Evolutionary conservation across 1,140 invertebrate genomes (phyloP).

Genomic region (Drusus annulatus): DNA sequence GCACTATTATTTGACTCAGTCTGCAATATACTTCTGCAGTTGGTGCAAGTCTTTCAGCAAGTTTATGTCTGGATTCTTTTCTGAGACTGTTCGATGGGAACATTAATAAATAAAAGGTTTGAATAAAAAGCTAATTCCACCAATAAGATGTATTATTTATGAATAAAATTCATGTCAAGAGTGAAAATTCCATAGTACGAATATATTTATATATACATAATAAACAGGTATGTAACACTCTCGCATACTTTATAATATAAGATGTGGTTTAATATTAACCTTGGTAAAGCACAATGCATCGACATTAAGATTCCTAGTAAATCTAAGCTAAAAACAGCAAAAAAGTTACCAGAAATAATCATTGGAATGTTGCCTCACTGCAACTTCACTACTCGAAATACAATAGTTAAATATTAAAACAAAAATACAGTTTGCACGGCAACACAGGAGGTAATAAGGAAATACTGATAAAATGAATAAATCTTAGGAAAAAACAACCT

Average conservation of each 20-base stretch:
- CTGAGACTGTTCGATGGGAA: too few species aligned
- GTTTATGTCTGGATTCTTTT: too few species aligned
- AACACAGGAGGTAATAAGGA: slow-evolving; percentile 54
- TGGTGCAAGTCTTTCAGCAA: too few species aligned
- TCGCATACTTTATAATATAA: slow-evolving; percentile 50
- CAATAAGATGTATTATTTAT: slow-evolving; percentile 50
- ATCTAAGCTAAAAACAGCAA: slow-evolving; percentile 54
- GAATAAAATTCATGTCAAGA: slow-evolving; percentile 55
- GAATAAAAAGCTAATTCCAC: slow-evolving; percentile 12
- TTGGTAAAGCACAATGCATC: slow-evolving; percentile 54
- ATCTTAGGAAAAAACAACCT: slow-evolving; percentile 42
- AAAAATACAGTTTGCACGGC: slow-evolving; percentile 44
- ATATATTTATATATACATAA: slow-evolving; percentile 56
- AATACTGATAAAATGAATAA: slow-evolving; percentile 42
- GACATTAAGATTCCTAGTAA: slow-evolving; percentile 58
- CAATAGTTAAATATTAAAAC: slow-evolving; percentile 35
- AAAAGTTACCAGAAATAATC: slow-evolving; percentile 52
- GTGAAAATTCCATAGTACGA: slow-evolving; percentile 51
- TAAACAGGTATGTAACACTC: slow-evolving; percentile 48
- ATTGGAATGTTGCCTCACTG: slow-evolving; percentile 56
- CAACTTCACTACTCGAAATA: slow-evolving; percentile 51
- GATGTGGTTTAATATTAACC: slow-evolving; percentile 50
- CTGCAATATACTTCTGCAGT: too few species aligned
- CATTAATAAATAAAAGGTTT: background rate
- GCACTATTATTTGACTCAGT: too few species aligned